phyloP scores from a whole-genome alignment of 2,797 vertebrate genomes.

The Saxicola maurus region DNA sequence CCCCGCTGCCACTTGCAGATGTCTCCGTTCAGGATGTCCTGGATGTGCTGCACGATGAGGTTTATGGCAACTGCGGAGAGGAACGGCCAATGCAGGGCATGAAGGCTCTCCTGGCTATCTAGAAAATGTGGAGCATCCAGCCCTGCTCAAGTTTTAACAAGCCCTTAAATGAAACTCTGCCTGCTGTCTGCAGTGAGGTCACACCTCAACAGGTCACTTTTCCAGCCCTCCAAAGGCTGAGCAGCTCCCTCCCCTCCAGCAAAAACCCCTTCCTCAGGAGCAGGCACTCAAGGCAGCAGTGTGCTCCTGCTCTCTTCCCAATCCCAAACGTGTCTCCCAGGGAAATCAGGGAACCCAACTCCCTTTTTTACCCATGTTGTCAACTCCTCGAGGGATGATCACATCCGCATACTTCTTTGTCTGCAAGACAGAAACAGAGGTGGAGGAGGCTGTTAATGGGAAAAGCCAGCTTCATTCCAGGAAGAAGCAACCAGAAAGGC shows the following conservation, averaged over 20 bases:
- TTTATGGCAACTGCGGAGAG: conserved; percentile 88
- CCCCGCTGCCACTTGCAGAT: conserved; percentile 93
- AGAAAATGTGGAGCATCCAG: background rate
- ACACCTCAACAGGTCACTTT: background rate
- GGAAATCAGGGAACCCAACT: background rate
- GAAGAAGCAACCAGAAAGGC: background rate
- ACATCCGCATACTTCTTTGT: conserved; percentile 98
- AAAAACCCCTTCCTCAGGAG: background rate
- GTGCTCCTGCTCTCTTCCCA: background rate
- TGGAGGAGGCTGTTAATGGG: background rate
- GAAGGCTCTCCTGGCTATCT: background rate
- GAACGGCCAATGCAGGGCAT: rapidly evolving
- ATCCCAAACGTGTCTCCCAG: background rate
- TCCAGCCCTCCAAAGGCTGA: background rate
- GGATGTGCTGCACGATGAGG: conserved; percentile 97
- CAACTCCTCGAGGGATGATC: conserved; percentile 94
- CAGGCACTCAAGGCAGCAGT: background rate
- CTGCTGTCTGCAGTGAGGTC: background rate
- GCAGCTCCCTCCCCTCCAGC: background rate
- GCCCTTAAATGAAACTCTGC: background rate
- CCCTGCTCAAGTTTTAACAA: background rate
- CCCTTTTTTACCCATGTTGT: conserved; percentile 91
- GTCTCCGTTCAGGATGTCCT: conserved; percentile 93
- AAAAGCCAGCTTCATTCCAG: background rate
- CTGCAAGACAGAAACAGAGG: conserved; percentile 67